Percentiles rank a stretch among this genome's conserved stretches.
Conservation (phyloP, 2,888 invertebrate species). For the Apamea crenata region DNA sequence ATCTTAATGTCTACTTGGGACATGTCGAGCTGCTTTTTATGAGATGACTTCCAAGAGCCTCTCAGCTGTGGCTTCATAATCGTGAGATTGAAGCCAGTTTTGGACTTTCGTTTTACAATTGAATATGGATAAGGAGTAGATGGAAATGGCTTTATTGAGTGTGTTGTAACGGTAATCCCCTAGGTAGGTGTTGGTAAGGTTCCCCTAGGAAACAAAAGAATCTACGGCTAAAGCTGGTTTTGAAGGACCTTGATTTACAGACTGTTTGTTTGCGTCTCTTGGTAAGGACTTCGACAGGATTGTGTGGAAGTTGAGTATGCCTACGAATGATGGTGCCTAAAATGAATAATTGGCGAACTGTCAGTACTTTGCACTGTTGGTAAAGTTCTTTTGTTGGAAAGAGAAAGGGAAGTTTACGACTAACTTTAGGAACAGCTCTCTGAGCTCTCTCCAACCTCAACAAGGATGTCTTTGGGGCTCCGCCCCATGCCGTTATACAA, state of each 20-base stretch:
- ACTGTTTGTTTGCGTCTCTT: background rate
- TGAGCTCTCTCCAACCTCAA: background rate
- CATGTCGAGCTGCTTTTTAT: too few relatives aligned
- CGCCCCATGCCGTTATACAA: background rate
- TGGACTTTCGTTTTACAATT: too few relatives aligned
- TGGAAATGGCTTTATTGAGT: too few relatives aligned
- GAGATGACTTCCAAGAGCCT: too few relatives aligned
- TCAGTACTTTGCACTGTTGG: background rate
- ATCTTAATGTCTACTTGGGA: too few relatives aligned
- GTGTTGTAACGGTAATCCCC: background rate
- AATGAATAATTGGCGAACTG: background rate
- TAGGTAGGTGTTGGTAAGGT: too few relatives aligned
- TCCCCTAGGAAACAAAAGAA: background rate
- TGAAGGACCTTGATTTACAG: too few relatives aligned
- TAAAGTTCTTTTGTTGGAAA: background rate
- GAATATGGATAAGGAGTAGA: too few relatives aligned
- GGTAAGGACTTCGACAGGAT: background rate
- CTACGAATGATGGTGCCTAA: background rate
- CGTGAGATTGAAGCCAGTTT: too few relatives aligned
- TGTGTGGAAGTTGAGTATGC: background rate
- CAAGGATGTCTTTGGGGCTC: background rate
- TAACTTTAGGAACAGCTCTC: background rate
- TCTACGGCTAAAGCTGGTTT: background rate
- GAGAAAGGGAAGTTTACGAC: background rate
- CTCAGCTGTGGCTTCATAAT: too few relatives aligned